A percentile compares a stretch with the other conserved stretches of the same genome.
These are phyloP conservation scores for Heliconius ismenius DNA, from an alignment of 2,888 invertebrate genomes.

Conservation along the genomic window DNA sequence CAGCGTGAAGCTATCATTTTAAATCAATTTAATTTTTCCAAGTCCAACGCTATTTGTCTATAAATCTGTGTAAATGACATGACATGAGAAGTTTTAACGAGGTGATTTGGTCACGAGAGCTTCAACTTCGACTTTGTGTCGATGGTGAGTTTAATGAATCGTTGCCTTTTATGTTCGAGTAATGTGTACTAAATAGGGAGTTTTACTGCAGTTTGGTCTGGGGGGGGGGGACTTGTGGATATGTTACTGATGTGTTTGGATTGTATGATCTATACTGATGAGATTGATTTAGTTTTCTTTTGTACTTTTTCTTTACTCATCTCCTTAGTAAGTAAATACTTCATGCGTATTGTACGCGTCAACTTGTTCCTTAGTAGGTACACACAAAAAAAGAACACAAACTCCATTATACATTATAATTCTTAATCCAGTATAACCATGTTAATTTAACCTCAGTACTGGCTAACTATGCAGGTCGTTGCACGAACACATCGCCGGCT, in stretches of 20 bases:
- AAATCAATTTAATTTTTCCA: background rate
- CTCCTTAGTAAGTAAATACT: too few relatives aligned
- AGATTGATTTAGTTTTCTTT: background rate
- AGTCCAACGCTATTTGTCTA: background rate
- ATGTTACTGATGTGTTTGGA: background rate
- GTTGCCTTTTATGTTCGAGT: conserved; percentile 5
- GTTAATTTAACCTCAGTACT: background rate
- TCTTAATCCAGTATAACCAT: background rate
- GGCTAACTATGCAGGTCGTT: background rate
- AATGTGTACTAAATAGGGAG: conserved; percentile 16
- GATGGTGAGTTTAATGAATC: conserved; percentile 14
- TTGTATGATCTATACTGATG: too few relatives aligned
- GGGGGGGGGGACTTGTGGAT: background rate
- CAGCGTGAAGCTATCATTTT: background rate
- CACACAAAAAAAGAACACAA: too few relatives aligned
- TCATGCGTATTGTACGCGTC: too few relatives aligned
- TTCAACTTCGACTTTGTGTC: background rate
- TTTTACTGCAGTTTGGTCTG: background rate
- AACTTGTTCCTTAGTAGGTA: too few relatives aligned
- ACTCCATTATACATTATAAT: background rate
- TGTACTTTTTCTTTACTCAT: background rate
- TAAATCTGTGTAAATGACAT: conserved; percentile 11
- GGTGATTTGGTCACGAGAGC: conserved; percentile 18
- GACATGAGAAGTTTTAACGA: conserved; percentile 20
- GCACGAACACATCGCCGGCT: background rate